A percentile compares a stretch with the other conserved stretches of the same genome.
phyloP scores from a whole-genome alignment of 2,888 invertebrate genomes.

The Nemotelus pantherinus region DNA sequence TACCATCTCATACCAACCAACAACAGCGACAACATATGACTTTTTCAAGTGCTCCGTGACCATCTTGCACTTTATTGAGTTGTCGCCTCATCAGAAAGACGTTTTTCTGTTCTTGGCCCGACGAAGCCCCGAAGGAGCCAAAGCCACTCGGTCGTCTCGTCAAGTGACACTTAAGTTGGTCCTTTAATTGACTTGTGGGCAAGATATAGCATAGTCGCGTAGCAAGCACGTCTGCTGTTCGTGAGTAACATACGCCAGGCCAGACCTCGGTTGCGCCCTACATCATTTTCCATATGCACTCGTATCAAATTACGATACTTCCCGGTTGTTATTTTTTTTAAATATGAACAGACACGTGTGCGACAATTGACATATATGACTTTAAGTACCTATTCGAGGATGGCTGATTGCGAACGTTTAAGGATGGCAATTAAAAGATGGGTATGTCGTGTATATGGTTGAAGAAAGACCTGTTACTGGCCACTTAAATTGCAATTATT shows the following conservation, averaged over 20 bases:
- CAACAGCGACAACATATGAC: slow-evolving; percentile 4
- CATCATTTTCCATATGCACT: background rate
- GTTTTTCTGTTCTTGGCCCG: slow-evolving; percentile 19
- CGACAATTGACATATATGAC: slow-evolving; percentile 16
- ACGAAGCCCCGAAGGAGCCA: slow-evolving; percentile 22
- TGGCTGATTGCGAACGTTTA: background rate
- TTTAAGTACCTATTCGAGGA: slow-evolving; percentile 6
- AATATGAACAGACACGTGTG: slow-evolving; percentile 15
- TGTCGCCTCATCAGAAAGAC: slow-evolving; percentile 27
- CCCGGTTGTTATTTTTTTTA: slow-evolving; percentile 1
- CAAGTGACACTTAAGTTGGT: slow-evolving; percentile 42
- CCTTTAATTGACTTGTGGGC: slow-evolving; percentile 43
- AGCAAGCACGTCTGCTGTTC: too few relatives aligned
- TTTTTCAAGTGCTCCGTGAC: background rate
- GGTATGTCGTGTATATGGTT: too few relatives aligned
- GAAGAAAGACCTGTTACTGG: too few relatives aligned
- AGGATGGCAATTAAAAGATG: background rate
- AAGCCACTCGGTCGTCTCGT: slow-evolving; percentile 18
- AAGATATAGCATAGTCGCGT: background rate
- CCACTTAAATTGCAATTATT: too few relatives aligned
- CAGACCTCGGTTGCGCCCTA: too few relatives aligned
- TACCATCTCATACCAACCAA: background rate
- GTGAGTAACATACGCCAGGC: too few relatives aligned
- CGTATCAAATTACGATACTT: slow-evolving; percentile 5
- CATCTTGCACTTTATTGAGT: slow-evolving; percentile 23